Conservation (phyloP, 2,888 invertebrate genomes). For the Drosophila lutescens region DNA sequence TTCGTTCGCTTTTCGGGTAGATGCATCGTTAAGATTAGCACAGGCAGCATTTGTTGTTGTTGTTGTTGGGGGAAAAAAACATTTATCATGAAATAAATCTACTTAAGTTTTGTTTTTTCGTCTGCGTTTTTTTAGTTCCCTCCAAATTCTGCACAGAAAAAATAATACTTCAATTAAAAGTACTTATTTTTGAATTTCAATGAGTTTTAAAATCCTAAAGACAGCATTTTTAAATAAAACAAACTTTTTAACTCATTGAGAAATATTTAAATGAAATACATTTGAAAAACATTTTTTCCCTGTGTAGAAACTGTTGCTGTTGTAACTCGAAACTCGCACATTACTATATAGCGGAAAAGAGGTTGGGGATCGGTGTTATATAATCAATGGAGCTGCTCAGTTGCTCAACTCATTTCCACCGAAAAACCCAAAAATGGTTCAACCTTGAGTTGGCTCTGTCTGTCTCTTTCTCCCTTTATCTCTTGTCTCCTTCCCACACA, state of each 20-base stretch:
- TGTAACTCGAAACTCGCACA: constrained; percentile 65
- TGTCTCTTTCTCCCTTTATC: background rate
- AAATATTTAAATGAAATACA: too few species aligned
- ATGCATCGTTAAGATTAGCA: constrained; percentile 77
- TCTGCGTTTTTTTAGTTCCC: constrained; percentile 32
- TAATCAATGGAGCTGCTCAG: constrained; percentile 53
- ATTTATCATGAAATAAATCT: constrained; percentile 79
- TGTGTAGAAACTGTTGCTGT: constrained; percentile 24
- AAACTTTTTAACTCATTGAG: too few species aligned
- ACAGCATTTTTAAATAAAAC: too few species aligned
- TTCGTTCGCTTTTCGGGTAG: constrained; percentile 71
- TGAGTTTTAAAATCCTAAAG: background rate
- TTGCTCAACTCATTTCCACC: constrained; percentile 41
- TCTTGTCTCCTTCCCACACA: background rate
- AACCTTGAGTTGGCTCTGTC: constrained; percentile 32
- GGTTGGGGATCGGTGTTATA: constrained; percentile 41
- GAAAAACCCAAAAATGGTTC: constrained; percentile 22
- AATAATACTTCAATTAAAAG: background rate
- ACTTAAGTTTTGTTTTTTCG: constrained; percentile 59
- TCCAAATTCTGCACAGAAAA: constrained; percentile 9
- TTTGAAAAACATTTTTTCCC: background rate
- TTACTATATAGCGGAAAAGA: constrained; percentile 19
- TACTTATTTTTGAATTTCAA: too few species aligned
- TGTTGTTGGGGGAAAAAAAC: constrained; percentile 46
- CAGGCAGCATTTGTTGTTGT: constrained; percentile 52